A percentile compares a stretch with the other conserved stretches of the same genome.
These are phyloP conservation scores for Platyrinchus mystaceus DNA, from an alignment of 2,797 vertebrate species.

Conservation along the genomic window DNA sequence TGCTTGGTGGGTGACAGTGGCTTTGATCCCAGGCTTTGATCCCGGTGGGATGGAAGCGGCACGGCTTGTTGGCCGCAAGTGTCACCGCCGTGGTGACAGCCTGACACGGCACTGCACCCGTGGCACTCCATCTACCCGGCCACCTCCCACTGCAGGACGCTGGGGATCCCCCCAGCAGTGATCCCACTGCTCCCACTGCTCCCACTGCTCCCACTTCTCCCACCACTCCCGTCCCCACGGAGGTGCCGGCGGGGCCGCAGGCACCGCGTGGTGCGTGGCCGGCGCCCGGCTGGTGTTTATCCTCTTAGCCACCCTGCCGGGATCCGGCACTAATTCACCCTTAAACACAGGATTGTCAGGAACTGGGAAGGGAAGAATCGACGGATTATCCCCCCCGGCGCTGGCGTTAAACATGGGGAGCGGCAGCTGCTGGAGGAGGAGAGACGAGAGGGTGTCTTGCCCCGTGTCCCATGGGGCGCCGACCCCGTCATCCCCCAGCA, in stretches of 20 bases:
- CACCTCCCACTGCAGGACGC: rapidly evolving
- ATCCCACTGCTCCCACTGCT: neutral
- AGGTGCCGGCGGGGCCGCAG: neutral
- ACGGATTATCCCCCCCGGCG: constrained; percentile 28
- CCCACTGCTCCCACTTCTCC: neutral
- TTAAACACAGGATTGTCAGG: constrained; percentile 60
- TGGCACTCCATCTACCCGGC: neutral
- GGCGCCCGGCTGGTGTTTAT: neutral
- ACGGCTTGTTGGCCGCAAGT: rapidly evolving
- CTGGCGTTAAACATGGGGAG: neutral
- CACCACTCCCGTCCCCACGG: rapidly evolving
- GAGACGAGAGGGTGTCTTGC: neutral
- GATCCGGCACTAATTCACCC: constrained; percentile 61
- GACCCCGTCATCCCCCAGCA: neutral
- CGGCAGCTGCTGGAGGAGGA: neutral
- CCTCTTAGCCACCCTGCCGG: constrained; percentile 47
- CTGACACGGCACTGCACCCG: rapidly evolving
- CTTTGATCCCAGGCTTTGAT: neutral
- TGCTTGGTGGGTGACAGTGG: rapidly evolving
- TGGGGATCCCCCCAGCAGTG: rapidly evolving
- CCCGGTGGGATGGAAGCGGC: rapidly evolving
- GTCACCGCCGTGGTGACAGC: rapidly evolving
- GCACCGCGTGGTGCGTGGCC: no score
- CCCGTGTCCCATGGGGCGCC: rapidly evolving
- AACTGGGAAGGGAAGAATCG: neutral